Conservation (phyloP, 1,140 invertebrate genomes). For the Diachasma alloeum region DNA sequence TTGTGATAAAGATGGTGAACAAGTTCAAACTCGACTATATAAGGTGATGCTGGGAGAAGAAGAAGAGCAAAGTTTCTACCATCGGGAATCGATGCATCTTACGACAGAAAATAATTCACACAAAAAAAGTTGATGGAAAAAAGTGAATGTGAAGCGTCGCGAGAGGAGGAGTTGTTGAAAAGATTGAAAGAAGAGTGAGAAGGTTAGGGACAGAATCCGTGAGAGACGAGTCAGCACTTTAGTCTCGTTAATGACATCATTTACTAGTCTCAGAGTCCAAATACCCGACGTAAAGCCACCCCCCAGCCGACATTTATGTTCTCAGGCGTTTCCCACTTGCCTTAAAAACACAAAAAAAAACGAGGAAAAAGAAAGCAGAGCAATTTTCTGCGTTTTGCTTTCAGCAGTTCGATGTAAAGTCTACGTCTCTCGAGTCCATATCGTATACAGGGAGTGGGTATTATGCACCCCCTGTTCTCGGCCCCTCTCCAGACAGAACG, state of each 20-base stretch:
- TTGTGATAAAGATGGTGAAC: not conserved
- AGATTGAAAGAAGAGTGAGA: constrained; percentile 8
- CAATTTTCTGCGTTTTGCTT: constrained; percentile 4
- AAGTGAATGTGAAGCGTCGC: not conserved
- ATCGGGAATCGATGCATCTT: constrained; percentile 52
- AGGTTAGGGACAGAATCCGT: constrained; percentile 17
- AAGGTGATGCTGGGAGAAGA: constrained; percentile 1
- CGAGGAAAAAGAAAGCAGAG: not conserved
- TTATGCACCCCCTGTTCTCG: not conserved
- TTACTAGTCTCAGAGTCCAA: constrained; percentile 44
- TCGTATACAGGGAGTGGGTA: not conserved
- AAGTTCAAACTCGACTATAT: constrained; percentile 26
- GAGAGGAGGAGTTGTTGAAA: not conserved
- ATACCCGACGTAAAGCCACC: constrained; percentile 20
- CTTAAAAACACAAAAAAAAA: not conserved
- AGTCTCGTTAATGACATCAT: constrained; percentile 53
- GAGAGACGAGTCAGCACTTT: constrained; percentile 53
- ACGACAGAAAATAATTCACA: constrained; percentile 30
- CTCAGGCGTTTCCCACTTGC: not conserved
- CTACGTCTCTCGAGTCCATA: not conserved
- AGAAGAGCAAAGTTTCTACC: constrained; percentile 10
- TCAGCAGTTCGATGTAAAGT: constrained; percentile 1
- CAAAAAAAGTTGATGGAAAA: constrained; percentile 7
- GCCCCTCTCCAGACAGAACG: not conserved
- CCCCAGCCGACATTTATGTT: not conserved